phyloP scores from a whole-genome alignment of 1,140 invertebrate genomes.

The Lucilia cuprina region DNA sequence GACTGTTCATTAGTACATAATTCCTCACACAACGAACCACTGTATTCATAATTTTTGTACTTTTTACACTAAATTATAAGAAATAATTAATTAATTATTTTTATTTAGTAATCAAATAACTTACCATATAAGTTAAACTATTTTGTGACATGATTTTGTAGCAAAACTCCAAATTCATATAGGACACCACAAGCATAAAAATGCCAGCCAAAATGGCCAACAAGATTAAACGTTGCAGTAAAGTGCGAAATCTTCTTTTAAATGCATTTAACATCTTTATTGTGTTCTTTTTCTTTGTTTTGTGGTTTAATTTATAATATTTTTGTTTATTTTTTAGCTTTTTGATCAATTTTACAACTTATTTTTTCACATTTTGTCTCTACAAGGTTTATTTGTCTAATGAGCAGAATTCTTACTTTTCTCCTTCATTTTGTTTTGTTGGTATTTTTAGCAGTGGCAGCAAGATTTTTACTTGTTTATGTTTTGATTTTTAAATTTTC shows the following conservation, averaged over 20 bases:
- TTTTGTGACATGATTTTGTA: conserved; percentile 58
- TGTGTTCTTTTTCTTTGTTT: neutral
- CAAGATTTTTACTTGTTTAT: neutral
- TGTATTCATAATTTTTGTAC: conserved; percentile 53
- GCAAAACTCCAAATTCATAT: conserved; percentile 57
- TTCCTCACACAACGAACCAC: conserved; percentile 55
- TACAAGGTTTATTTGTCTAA: neutral
- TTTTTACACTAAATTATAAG: conserved; percentile 47
- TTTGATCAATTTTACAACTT: neutral
- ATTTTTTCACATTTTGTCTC: conserved; percentile 6
- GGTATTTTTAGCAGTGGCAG: neutral
- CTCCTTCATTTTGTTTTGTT: neutral
- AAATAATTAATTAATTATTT: neutral
- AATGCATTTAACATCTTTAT: conserved; percentile 51
- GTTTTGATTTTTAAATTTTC: conserved; percentile 1
- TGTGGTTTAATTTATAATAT: neutral
- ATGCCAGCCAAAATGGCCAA: conserved; percentile 52
- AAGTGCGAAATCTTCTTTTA: conserved; percentile 53
- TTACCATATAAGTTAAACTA: conserved; percentile 56
- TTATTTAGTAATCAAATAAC: neutral
- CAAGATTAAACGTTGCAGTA: conserved; percentile 54
- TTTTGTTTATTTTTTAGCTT: neutral
- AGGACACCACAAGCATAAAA: conserved; percentile 55
- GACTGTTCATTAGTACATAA: conserved; percentile 46
- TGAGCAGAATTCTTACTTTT: neutral